Base-by-base conservation (phyloP, 2,113 vertebrate species). In the Aphelocoma coerulescens region DNA sequence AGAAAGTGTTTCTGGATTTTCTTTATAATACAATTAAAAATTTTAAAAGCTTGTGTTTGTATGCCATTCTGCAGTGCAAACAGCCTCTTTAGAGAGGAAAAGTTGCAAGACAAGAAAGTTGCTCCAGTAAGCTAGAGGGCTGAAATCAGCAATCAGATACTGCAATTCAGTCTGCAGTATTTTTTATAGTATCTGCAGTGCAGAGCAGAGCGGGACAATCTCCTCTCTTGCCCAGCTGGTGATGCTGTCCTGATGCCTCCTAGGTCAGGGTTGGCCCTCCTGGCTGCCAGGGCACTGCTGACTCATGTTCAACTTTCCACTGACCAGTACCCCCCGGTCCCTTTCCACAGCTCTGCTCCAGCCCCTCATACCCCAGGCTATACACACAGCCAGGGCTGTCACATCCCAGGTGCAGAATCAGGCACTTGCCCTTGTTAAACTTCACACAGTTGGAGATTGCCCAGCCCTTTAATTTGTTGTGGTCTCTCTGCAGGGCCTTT, bases 331-430 rank as follows among this genome's bases (percentile, higher is more conserved):
- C 14, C 14, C 22, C 37, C n/a, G 19, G 27, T 39, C 7, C 32
- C 4, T 67, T 67, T 67, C 16, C 3, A 11, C 1, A 1, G 37
- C 0, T 0, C 44, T 24, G 23, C 13, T 59, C 12, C 52, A 59
- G 37, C 27, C 68, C 35, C 49, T 59, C 52, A 24, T 58, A 43
- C 15, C 22, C 59, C 46, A 44, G 37, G 23, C 33, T 37, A 0
- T 37, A 2, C 33, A 17, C 9, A 52, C 52, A 89, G 13, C 19
- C 27, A 23, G 52, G 23, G 28, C 24, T 89, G 68, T 23, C 68
- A 39, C 16, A 12, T 24, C 46, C 33, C 69, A 82, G 23, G 9
- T 39, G 23, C 16, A 11, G 51, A 32, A 65, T 43, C 32, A 1
- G 0, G 7, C 10, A 66, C 21, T 28, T 59, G 22, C 18, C 37